These are phyloP conservation scores for Danio rerio DNA, from an alignment of 2,113 vertebrate genomes.

Conservation along the genomic window DNA sequence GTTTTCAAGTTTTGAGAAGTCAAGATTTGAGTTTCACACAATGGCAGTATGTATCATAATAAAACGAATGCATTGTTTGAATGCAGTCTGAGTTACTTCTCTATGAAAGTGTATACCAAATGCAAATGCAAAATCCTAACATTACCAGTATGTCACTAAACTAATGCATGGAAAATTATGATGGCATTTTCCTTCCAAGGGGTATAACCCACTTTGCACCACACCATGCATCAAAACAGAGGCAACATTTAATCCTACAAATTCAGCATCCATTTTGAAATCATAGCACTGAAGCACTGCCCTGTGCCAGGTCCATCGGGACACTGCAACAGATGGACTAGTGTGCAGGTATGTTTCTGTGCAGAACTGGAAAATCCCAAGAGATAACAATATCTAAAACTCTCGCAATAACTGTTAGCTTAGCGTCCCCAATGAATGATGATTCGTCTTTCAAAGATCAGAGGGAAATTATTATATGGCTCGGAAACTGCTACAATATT, in stretches of 20 bases:
- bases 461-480: slow-evolving; percentile 7
- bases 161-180: slow-evolving; percentile 55
- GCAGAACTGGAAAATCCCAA: slow-evolving; percentile 65
- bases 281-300: slow-evolving; percentile 66
- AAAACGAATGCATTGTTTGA: background rate
- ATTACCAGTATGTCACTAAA: slow-evolving; percentile 5
- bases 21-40: too few relatives aligned
- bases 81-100: background rate
- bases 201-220: slow-evolving; percentile 76
- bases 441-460: slow-evolving; percentile 27
- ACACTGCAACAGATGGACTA: slow-evolving; percentile 79
- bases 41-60: too few relatives aligned
- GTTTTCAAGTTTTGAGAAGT: too few relatives aligned
- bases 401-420: slow-evolving; percentile 72
- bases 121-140: slow-evolving; percentile 17
- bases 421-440: slow-evolving; percentile 62
- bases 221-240: slow-evolving; percentile 75
- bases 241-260: slow-evolving; percentile 78
- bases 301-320: slow-evolving; percentile 76
- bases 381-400: slow-evolving; percentile 61
- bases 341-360: slow-evolving; percentile 70
- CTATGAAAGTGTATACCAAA: background rate
- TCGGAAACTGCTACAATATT: background rate
- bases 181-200: slow-evolving; percentile 58
- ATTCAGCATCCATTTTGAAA: slow-evolving; percentile 75